Conservation (phyloP, 2,797 vertebrate species). For the Antrozous pallidus region DNA sequence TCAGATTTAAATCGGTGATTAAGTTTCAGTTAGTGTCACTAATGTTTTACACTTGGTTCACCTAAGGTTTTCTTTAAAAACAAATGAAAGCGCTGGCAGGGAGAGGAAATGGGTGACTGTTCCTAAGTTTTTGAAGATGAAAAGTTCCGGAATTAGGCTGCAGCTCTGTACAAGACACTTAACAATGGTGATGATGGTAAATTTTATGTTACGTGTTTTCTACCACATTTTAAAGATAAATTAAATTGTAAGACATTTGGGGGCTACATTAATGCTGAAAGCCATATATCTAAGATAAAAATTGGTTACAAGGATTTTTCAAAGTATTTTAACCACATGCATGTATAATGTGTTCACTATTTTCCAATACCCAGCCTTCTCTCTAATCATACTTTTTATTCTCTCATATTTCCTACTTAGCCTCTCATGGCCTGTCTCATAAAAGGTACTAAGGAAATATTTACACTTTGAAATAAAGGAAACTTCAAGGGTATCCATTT, state of each 20-base stretch:
- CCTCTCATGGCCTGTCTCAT: background rate
- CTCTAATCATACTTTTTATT: background rate
- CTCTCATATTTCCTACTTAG: background rate
- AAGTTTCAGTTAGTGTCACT: background rate
- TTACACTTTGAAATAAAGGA: constrained; percentile 1
- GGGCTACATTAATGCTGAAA: background rate
- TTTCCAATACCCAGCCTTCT: background rate
- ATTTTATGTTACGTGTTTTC: background rate
- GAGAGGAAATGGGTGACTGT: background rate
- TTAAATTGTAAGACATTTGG: background rate
- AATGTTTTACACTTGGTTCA: background rate
- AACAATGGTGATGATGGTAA: background rate
- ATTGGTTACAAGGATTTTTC: background rate
- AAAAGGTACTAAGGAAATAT: background rate
- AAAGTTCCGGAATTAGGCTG: background rate
- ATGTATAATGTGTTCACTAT: background rate
- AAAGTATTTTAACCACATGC: background rate
- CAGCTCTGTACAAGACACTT: background rate
- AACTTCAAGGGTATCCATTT: background rate
- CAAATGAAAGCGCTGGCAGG: background rate
- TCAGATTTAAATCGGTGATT: background rate
- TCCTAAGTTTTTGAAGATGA: background rate
- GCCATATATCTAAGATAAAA: background rate
- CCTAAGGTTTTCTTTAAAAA: constrained; percentile 13
- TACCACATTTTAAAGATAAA: background rate